phyloP scores from a whole-genome alignment of 2,113 vertebrate genomes.

The Connochaetes taurinus region DNA sequence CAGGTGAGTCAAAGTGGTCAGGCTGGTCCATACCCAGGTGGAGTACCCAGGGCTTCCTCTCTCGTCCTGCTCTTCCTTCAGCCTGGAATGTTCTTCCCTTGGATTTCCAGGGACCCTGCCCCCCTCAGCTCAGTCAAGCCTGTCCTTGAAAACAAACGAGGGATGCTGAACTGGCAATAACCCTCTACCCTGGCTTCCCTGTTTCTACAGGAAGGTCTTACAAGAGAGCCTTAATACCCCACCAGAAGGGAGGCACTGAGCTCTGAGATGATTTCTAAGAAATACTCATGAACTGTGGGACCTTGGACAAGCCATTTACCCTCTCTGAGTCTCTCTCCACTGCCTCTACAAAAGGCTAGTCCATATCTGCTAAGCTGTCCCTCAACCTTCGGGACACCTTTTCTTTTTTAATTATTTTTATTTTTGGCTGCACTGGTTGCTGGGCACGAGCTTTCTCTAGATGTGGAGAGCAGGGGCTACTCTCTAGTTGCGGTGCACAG shows the following conservation, averaged over 20 bases:
- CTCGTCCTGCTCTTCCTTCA: neutral
- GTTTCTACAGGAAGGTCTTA: neutral
- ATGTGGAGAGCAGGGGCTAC: neutral
- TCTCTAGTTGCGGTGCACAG: neutral
- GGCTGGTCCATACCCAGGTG: neutral
- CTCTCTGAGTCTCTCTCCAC: too few species aligned
- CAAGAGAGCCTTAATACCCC: neutral
- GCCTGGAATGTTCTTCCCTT: neutral
- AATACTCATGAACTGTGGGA: neutral
- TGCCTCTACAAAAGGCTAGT: neutral
- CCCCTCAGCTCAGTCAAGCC: neutral
- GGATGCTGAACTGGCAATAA: neutral
- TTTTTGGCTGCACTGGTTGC: neutral
- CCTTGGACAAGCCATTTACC: neutral
- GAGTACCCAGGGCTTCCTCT: neutral
- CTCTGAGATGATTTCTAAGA: neutral
- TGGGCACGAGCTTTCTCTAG: neutral
- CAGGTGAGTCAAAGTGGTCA: neutral
- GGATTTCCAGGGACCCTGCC: neutral
- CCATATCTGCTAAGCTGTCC: too few species aligned
- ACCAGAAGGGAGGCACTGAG: neutral
- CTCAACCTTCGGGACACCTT: neutral
- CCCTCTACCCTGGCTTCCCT: neutral
- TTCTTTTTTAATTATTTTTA: neutral
- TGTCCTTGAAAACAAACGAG: neutral